These are phyloP conservation scores for Crotalus viridis DNA, from an alignment of 2,113 vertebrate species.

Conservation along the genomic window DNA sequence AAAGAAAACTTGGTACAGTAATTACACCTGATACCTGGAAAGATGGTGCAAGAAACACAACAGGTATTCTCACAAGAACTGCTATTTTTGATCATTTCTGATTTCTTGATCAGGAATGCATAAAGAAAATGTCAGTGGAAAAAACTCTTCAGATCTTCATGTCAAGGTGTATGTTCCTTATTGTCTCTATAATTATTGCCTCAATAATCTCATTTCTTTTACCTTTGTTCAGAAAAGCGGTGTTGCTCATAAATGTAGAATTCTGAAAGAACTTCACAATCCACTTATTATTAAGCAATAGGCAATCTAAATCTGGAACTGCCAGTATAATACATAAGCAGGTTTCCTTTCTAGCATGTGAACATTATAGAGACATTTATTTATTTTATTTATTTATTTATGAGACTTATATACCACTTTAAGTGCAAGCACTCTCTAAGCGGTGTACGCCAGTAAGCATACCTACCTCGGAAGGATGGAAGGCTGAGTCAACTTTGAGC, in stretches of 20 bases:
- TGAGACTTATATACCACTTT: too few relatives aligned
- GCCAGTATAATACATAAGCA: background rate
- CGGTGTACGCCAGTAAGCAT: too few relatives aligned
- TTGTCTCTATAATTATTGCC: background rate
- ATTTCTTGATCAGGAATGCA: background rate
- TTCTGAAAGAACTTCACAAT: background rate
- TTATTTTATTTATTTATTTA: too few relatives aligned
- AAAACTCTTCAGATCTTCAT: background rate
- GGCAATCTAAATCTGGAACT: background rate
- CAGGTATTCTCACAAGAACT: constrained; percentile 72
- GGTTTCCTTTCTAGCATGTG: background rate
- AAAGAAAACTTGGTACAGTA: constrained; percentile 95
- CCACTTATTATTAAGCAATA: background rate
- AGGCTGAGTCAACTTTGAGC: too few relatives aligned
- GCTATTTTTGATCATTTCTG: background rate
- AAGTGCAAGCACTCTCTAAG: too few relatives aligned
- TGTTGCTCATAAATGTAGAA: background rate
- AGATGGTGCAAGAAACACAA: constrained; percentile 95
- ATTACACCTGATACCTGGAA: constrained; percentile 99
- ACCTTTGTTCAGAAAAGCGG: background rate
- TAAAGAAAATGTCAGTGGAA: background rate
- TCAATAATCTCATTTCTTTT: background rate
- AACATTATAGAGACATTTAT: background rate
- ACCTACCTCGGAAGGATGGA: too few relatives aligned
- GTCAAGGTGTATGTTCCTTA: background rate